Base-by-base conservation (phyloP, 2,113 vertebrate species). In the Poeciliopsis occidentalis region DNA sequence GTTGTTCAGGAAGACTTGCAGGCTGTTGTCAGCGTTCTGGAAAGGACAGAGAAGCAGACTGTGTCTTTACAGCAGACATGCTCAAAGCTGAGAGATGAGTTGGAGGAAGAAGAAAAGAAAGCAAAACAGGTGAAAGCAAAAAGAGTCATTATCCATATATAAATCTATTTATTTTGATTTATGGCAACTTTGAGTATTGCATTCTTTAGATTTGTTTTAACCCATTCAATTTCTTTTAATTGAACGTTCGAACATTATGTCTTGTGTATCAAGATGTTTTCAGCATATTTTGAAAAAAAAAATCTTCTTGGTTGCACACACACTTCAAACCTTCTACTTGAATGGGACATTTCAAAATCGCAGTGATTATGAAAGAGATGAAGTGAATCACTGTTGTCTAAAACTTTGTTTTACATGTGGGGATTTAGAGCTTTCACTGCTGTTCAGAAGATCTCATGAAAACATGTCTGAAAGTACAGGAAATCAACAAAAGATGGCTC, bases 101-200 rank as follows among this genome's bases (percentile, higher is more conserved):
- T 94, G 67, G 88, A 92, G 26, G 86, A 93, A 2, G 87, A 92
- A 73, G 93, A 94, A 57, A 85, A 91, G 19, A 84, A 85, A 1
- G 85, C 90, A 8, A 77, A 91, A 60, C 75, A 94, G 93, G 95
- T 95, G 34, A 72, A 66, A 71, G n/a, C n/a, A 47, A 27, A 47
- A 37, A 19, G 17, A 17, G 17, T 0, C 44, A 19, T 47, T 19
- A 47, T 47, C 44, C 44, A 47, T 13, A 15, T 47, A 19, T 5
- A 47, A 31, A 31, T 4, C 44, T 47, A 17, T 47, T 47, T 6
- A 17, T 17, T 19, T 47, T 4, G 39, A 15, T 41, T 47, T 47
- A 47, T 47, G 44, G 44, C 17, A 17, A 47, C 44, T 5, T 17
- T 19, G 44, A 47, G 44, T 47, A 19, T 17, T 47, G 1, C 17